Evolutionary conservation across 2,888 invertebrate species (phyloP).

Genomic region (Epicampocera succincta): DNA sequence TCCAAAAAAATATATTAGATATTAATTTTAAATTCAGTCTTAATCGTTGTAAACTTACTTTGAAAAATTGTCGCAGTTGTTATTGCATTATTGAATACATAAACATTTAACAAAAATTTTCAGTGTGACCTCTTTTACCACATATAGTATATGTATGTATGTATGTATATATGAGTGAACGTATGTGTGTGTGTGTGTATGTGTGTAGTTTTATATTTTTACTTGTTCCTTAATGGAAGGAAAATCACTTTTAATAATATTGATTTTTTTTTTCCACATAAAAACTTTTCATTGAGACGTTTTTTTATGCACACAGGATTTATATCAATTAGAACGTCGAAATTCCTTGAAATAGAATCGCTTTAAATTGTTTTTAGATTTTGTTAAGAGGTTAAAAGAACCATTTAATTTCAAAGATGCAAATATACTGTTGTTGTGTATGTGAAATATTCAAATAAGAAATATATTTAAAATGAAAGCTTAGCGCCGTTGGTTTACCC

Average conservation of each 20-base stretch:
- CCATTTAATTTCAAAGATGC: constrained; percentile 30
- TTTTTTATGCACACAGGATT: constrained; percentile 2
- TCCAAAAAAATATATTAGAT: too few relatives aligned
- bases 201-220: constrained; percentile 5
- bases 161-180: too few relatives aligned
- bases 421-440: constrained; percentile 42
- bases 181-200: not conserved
- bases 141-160: constrained; percentile 2
- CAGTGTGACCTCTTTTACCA: constrained; percentile 53
- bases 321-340: not conserved
- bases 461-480: constrained; percentile 20
- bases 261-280: constrained; percentile 55
- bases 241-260: constrained; percentile 47
- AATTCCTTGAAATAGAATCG: constrained; percentile 46
- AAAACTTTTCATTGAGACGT: not conserved
- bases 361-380: constrained; percentile 36
- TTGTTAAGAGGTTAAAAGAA: constrained; percentile 16
- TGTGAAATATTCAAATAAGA: constrained; percentile 32
- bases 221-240: constrained; percentile 19
- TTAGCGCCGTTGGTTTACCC: constrained; percentile 75
- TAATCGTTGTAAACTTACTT: too few relatives aligned
- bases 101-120: constrained; percentile 7
- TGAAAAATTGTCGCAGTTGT: too few relatives aligned
- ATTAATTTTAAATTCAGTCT: too few relatives aligned
- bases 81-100: too few relatives aligned